Conservation (phyloP, 2,797 vertebrate genomes). For the Alauda arvensis region DNA sequence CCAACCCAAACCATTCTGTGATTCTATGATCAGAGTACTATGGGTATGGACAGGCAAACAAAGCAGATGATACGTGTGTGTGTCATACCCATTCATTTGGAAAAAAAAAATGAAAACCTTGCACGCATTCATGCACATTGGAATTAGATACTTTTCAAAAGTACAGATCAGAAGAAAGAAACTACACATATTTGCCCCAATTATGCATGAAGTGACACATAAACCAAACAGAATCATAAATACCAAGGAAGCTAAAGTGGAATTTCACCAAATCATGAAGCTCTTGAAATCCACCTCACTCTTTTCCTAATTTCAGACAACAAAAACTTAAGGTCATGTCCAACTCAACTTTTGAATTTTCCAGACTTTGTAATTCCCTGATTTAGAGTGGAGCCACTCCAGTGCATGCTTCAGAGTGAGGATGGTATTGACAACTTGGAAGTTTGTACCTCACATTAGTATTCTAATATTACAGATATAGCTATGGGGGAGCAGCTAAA, state of each 20-base stretch:
- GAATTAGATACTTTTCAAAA: not conserved
- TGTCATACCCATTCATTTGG: not conserved
- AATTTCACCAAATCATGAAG: not conserved
- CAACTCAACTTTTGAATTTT: not conserved
- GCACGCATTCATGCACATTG: not conserved
- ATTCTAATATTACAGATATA: not conserved
- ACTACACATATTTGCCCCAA: not conserved
- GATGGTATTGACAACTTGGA: not conserved
- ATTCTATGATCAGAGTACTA: accelerated
- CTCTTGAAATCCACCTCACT: not conserved
- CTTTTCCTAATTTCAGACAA: not conserved
- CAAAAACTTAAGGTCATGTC: not conserved
- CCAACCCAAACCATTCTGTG: not conserved
- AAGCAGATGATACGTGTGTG: not conserved
- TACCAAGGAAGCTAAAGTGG: not conserved
- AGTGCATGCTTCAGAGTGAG: not conserved
- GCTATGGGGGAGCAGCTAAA: not conserved
- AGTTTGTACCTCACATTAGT: not conserved
- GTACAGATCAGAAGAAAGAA: not conserved
- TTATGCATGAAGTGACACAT: not conserved
- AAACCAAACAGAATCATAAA: not conserved
- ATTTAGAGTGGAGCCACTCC: not conserved
- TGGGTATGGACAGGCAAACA: not conserved
- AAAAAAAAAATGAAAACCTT: not conserved
- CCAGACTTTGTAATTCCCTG: not conserved